These are phyloP conservation scores for Agriotes lineatus DNA, from an alignment of 2,888 invertebrate genomes.

Conservation along the genomic window DNA sequence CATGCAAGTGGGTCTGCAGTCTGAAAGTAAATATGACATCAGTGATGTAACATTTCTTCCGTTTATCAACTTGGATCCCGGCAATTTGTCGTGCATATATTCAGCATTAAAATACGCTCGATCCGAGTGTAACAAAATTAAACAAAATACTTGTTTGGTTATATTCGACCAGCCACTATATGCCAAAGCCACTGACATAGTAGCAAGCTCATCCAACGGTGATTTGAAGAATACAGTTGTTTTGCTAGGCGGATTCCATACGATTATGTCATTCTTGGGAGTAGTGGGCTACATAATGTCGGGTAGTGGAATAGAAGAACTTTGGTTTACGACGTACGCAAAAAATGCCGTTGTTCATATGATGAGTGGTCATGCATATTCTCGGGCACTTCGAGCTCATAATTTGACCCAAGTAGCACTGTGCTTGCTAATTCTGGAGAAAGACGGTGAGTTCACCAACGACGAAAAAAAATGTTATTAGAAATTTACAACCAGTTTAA, in stretches of 20 bases:
- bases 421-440: constrained; percentile 8
- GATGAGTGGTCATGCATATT: constrained; percentile 15
- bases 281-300: constrained; percentile 11
- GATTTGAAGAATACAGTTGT: constrained; percentile 10
- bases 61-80: constrained; percentile 16
- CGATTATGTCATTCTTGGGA: constrained; percentile 13
- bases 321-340: constrained; percentile 2
- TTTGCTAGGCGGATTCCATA: constrained; percentile 12
- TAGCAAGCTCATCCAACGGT: constrained; percentile 13
- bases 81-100: constrained; percentile 17
- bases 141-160: constrained; percentile 1
- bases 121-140: constrained; percentile 14
- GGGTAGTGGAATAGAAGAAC: constrained; percentile 14
- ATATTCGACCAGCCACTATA: constrained; percentile 4
- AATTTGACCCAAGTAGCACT: constrained; percentile 13
- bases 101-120: constrained; percentile 11
- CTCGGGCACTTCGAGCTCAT: constrained; percentile 9
- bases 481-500: constrained; percentile 10
- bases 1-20: constrained; percentile 10
- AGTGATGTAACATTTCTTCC: constrained; percentile 16
- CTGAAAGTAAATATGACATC: constrained; percentile 14
- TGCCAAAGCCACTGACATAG: constrained; percentile 5
- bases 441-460: constrained; percentile 8
- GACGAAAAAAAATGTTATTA: constrained; percentile 10
- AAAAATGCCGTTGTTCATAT: constrained; percentile 16